Evolutionary conservation across 2,113 vertebrate genomes (phyloP).

Genomic region (Cranoglanis bouderius): DNA sequence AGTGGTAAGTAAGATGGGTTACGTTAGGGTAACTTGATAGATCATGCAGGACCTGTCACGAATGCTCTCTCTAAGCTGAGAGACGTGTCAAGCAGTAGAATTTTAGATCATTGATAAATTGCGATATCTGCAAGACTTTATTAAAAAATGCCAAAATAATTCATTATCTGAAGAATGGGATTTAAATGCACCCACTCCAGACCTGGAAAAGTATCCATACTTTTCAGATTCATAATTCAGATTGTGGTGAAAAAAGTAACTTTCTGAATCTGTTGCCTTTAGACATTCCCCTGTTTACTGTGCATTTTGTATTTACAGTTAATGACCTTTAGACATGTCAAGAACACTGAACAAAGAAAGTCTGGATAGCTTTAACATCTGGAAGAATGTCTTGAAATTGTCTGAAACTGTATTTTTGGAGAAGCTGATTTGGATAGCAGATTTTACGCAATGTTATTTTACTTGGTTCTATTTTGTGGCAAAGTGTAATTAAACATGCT

Average conservation of each 20-base stretch:
- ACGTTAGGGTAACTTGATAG: not conserved
- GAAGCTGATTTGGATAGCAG: not conserved
- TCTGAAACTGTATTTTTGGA: not conserved
- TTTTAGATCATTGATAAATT: not conserved
- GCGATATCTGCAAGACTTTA: not conserved
- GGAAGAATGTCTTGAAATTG: not conserved
- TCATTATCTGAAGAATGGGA: not conserved
- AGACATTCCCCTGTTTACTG: not conserved
- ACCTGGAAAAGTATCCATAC: not conserved
- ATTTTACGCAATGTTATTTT: not conserved
- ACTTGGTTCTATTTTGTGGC: not conserved
- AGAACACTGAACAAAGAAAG: not conserved
- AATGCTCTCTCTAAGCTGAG: not conserved
- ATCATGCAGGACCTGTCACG: not conserved
- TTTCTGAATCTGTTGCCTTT: not conserved
- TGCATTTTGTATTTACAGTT: not conserved
- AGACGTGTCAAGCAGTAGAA: not conserved
- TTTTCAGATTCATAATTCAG: no score
- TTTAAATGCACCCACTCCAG: not conserved
- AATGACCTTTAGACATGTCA: not conserved
- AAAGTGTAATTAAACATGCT: not conserved
- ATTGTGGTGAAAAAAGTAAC: not conserved
- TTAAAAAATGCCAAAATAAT: not conserved
- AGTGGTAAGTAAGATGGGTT: not conserved
- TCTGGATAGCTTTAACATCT: not conserved